Percentiles rank a stretch among this genome's conserved stretches.
phyloP scores from a whole-genome alignment of 2,113 vertebrate species.

The Oncorhynchus keta region DNA sequence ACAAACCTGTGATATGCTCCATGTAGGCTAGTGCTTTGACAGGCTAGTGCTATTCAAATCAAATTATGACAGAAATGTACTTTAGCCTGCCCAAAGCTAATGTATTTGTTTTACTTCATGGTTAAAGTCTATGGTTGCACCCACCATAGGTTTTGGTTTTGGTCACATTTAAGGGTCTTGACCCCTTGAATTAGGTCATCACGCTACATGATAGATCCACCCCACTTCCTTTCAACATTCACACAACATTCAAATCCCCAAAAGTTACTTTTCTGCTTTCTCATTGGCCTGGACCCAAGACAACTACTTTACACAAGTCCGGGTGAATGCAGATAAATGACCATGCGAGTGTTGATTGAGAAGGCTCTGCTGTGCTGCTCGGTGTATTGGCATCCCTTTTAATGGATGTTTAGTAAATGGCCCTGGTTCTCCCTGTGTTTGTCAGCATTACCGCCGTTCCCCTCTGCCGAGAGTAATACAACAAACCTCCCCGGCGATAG shows the following conservation, averaged over 20 bases:
- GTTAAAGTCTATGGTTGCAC: background rate
- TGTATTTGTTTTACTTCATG: background rate
- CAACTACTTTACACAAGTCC: conserved; percentile 18
- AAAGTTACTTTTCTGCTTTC: background rate
- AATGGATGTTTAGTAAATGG: conserved; percentile 77
- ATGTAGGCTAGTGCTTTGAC: background rate
- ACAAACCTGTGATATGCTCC: background rate
- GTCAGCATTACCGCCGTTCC: conserved; percentile 67
- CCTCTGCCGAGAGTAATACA: conserved; percentile 71
- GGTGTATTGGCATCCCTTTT: conserved; percentile 72
- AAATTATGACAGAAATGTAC: background rate
- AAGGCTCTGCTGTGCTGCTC: conserved; percentile 39
- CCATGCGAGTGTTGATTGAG: conserved; percentile 41
- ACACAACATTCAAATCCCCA: too few species aligned
- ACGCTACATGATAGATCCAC: too few species aligned
- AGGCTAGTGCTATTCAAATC: background rate
- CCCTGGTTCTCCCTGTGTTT: conserved; percentile 63
- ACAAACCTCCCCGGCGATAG: conserved; percentile 49
- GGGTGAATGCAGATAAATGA: conserved; percentile 37
- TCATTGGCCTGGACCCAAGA: background rate
- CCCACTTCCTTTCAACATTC: too few species aligned
- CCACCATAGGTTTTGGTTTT: background rate
- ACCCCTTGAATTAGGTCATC: too few species aligned
- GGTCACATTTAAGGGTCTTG: too few species aligned
- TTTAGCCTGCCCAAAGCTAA: too few species aligned